Evolutionary conservation across 2,113 vertebrate genomes (phyloP), one percentile per base, ranked within the genome.

Genomic region (Indri indri): DNA sequence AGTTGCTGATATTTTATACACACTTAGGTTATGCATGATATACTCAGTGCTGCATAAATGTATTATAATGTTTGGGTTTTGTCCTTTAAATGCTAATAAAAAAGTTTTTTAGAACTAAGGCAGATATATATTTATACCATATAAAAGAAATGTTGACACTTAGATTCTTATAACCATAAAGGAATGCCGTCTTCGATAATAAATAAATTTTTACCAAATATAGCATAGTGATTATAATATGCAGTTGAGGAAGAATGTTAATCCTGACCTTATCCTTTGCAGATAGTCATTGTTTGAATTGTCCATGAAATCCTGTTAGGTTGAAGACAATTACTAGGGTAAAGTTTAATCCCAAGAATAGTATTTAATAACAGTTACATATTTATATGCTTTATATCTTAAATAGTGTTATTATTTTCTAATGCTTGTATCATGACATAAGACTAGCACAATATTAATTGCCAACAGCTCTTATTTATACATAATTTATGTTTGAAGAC

Each of bases 101-200:
- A 76, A 18, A 74, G 10, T 37, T 61, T 57, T 96, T 96, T 85
- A 73, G 32, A 76, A 74, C 45, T 88, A 89, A 90, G 54, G n/a
- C 22, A 93, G 30, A 66, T 76, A 70, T 8, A 16, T 88, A 70
- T 81, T 59, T 74, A 42, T 1, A 25, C 3, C 66, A 18, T 65
- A 22, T 77, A 63, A 87, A 94, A 73, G 54, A 45, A 88, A 40
- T 1, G 18, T 6, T 80, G 32, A n/a, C 13, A 45, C 18, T 59
- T 45, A 92, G 23, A 76, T 59, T 95, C 13, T 88, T 71, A 66
- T 20, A 79, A 68, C 30, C 23, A 50, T 83, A 25, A 89, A 91
- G 18, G 25, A 68, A 59, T 79, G 2, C 54, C 57, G 79, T 66
- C 14, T 10, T 90, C 66, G 27, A 52, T 47, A 95, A 47, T 61